These are phyloP conservation scores for Linepithema humile DNA, from an alignment of 1,140 invertebrate genomes.

Conservation along the genomic window DNA sequence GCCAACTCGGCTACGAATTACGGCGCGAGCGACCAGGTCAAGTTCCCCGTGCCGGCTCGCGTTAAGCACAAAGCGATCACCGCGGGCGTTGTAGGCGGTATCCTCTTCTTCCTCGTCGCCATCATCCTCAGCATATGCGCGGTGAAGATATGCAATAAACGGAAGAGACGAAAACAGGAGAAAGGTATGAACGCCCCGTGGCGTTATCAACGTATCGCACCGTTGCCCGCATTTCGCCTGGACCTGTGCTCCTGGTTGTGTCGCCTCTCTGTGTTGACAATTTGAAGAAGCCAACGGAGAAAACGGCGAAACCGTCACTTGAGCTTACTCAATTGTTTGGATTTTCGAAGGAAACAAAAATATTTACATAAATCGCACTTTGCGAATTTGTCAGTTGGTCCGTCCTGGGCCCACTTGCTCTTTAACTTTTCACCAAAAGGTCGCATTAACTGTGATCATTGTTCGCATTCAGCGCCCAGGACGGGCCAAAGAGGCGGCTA, in stretches of 20 bases:
- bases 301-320: too few species aligned
- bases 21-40: constrained; percentile 93
- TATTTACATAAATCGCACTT: not conserved
- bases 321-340: too few species aligned
- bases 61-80: constrained; percentile 97
- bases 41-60: constrained; percentile 93
- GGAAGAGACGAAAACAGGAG: constrained; percentile 97
- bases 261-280: constrained; percentile 25
- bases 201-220: constrained; percentile 30
- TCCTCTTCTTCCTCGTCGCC: constrained; percentile 98
- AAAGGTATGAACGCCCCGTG: constrained; percentile 89
- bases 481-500: constrained; percentile 51
- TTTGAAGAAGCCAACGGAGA: too few species aligned
- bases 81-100: constrained; percentile 96
- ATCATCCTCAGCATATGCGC: constrained; percentile 98
- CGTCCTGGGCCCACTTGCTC: constrained; percentile 2
- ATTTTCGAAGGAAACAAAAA: not conserved
- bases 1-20: constrained; percentile 93
- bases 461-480: constrained; percentile 1
- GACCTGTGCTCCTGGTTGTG: constrained; percentile 70
- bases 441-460: not conserved
- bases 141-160: constrained; percentile 98
- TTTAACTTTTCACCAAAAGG: not conserved
- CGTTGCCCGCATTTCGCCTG: constrained; percentile 60
- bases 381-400: constrained; percentile 11